Conservation (phyloP, 2,888 invertebrate species). For the Quadroppia sp. region DNA sequence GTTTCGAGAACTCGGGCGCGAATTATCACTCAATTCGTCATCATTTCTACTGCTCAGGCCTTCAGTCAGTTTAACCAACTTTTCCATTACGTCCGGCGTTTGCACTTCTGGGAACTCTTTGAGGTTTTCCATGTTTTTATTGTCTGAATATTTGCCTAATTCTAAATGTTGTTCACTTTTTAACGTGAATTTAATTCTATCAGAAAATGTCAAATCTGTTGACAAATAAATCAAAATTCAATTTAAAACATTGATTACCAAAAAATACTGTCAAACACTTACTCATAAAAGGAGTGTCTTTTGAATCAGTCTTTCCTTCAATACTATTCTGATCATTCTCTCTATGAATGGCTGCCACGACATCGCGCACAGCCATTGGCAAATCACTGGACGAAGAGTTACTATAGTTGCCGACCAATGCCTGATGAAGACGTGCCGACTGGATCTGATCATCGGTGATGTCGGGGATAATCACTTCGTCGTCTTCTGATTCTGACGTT, state of each 20-base stretch:
- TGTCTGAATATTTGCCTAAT: too few species aligned
- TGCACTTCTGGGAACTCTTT: neutral
- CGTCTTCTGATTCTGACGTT: constrained; percentile 14
- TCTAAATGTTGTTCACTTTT: constrained; percentile 13
- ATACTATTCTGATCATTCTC: neutral
- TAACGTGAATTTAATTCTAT: constrained; percentile 9
- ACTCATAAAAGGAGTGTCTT: constrained; percentile 8
- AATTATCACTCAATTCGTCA: constrained; percentile 58
- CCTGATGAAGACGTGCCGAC: constrained; percentile 22
- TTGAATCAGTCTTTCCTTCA: constrained; percentile 46
- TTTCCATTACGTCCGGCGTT: constrained; percentile 27
- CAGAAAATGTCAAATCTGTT: constrained; percentile 14
- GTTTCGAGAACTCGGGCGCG: constrained; percentile 78
- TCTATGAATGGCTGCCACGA: constrained; percentile 25
- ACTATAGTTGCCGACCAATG: constrained; percentile 23
- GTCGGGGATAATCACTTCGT: constrained; percentile 17
- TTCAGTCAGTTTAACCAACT: constrained; percentile 19
- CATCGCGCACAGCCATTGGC: constrained; percentile 13
- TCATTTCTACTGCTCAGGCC: neutral
- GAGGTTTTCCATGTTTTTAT: too few species aligned
- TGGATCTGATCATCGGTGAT: neutral
- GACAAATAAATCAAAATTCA: neutral
- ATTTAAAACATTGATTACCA: neutral
- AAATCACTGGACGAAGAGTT: constrained; percentile 14
- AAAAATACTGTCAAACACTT: constrained; percentile 2